phyloP scores from a whole-genome alignment of 2,888 invertebrate species.

The Tromatobia lineatoria region DNA sequence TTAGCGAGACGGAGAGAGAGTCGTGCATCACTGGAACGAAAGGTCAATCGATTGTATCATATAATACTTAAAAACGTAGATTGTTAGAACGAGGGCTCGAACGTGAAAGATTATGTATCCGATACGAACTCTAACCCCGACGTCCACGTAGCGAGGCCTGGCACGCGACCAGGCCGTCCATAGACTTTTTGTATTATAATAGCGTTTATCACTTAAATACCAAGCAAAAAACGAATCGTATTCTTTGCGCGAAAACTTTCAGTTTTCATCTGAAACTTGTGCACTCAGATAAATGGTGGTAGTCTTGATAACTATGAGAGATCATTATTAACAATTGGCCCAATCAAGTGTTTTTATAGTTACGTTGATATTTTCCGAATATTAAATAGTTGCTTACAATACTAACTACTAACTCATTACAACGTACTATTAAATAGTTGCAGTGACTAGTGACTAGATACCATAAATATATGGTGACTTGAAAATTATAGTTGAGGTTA shows the following conservation, averaged over 20 bases:
- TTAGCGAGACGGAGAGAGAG: constrained; percentile 26
- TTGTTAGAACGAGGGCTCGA: constrained; percentile 44
- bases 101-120: constrained; percentile 65
- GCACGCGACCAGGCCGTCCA: constrained; percentile 47
- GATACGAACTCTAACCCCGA: constrained; percentile 65
- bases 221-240: constrained; percentile 25
- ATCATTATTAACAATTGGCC: too few species aligned
- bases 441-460: too few species aligned
- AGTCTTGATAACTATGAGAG: too few species aligned
- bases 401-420: too few species aligned
- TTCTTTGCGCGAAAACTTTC: constrained; percentile 24
- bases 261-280: constrained; percentile 27
- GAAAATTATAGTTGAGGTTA: too few species aligned
- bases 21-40: constrained; percentile 65
- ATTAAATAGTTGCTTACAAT: too few species aligned
- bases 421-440: too few species aligned
- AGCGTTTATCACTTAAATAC: constrained; percentile 51
- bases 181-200: constrained; percentile 66
- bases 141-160: constrained; percentile 25
- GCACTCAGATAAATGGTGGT: neutral
- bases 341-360: too few species aligned
- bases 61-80: constrained; percentile 66
- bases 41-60: constrained; percentile 70
- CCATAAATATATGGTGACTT: too few species aligned
- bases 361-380: too few species aligned